A percentile compares a stretch with the other conserved stretches of the same genome.
These are phyloP conservation scores for Chanos chanos DNA, from an alignment of 2,797 vertebrate species.

Conservation along the genomic window DNA sequence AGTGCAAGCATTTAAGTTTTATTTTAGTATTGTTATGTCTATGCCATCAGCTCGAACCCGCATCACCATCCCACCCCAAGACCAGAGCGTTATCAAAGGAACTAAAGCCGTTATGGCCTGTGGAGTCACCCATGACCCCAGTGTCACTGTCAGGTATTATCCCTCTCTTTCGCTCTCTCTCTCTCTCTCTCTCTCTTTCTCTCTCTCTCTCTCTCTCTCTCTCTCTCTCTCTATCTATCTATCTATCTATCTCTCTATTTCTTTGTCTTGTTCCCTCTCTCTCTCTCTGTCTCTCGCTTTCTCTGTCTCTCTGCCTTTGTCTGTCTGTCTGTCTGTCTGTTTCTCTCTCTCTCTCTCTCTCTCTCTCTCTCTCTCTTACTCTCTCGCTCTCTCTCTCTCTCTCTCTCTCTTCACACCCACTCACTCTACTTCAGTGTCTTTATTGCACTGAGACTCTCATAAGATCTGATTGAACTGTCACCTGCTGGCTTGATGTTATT, in stretches of 20 bases:
- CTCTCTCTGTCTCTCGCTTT: constrained; percentile 25
- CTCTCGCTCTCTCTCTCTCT: background rate
- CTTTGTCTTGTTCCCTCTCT: constrained; percentile 21
- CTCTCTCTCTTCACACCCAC: constrained; percentile 16
- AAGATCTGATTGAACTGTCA: constrained; percentile 70
- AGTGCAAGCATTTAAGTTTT: no score
- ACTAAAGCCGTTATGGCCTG: constrained; percentile 93
- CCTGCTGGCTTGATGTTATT: constrained; percentile 68
- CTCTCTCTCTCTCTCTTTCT: background rate
- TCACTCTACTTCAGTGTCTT: constrained; percentile 20
- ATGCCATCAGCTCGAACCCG: constrained; percentile 83
- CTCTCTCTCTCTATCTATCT: background rate
- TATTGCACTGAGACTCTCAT: constrained; percentile 33
- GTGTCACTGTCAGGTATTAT: constrained; percentile 83
- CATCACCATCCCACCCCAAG: constrained; percentile 84
- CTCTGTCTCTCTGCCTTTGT: background rate
- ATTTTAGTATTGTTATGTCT: constrained; percentile 37
- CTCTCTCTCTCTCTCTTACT: constrained; percentile 28
- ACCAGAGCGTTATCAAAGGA: constrained; percentile 98
- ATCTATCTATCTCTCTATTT: constrained; percentile 25
- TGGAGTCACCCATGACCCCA: constrained; percentile 89
- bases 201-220: background rate
- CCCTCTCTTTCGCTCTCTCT: background rate
- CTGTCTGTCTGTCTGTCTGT: background rate
- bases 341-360: constrained; percentile 2